Evolutionary conservation across 2,888 invertebrate genomes (phyloP).

Genomic region (Ectemnius continuus): DNA sequence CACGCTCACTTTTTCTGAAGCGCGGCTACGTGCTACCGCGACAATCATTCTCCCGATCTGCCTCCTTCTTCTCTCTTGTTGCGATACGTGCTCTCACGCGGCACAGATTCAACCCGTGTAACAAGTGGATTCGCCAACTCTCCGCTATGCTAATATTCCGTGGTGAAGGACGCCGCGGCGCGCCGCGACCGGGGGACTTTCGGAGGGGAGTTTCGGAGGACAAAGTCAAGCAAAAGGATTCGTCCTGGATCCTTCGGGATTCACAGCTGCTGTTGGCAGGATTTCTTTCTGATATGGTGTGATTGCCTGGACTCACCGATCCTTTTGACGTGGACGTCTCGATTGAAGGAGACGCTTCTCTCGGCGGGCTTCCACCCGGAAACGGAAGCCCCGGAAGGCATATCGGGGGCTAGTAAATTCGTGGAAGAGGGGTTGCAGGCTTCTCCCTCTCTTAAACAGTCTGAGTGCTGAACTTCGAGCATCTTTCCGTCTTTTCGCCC

Average conservation of each 20-base stretch:
- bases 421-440: conserved; percentile 53
- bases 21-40: conserved; percentile 34
- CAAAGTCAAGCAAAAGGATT: conserved; percentile 66
- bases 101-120: not conserved
- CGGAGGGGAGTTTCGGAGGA: not conserved
- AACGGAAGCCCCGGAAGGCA: conserved; percentile 59
- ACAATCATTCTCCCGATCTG: conserved; percentile 49
- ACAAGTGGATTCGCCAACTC: not conserved
- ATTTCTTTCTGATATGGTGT: conserved; percentile 65
- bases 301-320: conserved; percentile 85
- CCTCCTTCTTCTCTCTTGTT: conserved; percentile 15
- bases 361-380: conserved; percentile 80
- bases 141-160: too few relatives aligned
- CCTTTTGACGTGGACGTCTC: conserved; percentile 93
- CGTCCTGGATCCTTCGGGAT: conserved; percentile 26
- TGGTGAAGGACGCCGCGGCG: too few relatives aligned
- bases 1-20: conserved; percentile 11
- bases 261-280: conserved; percentile 50
- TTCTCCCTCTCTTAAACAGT: conserved; percentile 76
- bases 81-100: not conserved
- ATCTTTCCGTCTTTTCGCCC: conserved; percentile 75
- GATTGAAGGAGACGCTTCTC: conserved; percentile 91
- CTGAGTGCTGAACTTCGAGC: conserved; percentile 81
- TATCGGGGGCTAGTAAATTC: conserved; percentile 59
- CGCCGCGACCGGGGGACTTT: too few relatives aligned